Percentiles rank a stretch among this genome's conserved stretches.
Conservation (phyloP, 2,797 vertebrate genomes). For the Artibeus lituratus region DNA sequence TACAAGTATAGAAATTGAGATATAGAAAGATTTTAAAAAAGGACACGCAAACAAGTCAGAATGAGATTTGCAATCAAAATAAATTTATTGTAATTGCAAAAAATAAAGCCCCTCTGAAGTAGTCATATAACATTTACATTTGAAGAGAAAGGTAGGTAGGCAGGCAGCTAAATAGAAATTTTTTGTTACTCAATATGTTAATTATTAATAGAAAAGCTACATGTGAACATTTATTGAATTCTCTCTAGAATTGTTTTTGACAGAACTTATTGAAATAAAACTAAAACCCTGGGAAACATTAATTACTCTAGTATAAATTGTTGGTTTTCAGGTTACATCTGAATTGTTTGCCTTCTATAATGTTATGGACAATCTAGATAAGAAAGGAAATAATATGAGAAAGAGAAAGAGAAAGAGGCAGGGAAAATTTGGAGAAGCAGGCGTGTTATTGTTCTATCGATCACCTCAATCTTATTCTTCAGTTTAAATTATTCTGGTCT, state of each 20-base stretch:
- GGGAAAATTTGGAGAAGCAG: neutral
- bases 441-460: neutral
- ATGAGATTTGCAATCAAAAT: neutral
- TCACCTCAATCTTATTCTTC: neutral
- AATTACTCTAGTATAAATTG: neutral
- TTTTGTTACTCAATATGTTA: neutral
- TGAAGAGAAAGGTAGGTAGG: neutral
- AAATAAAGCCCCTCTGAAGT: neutral
- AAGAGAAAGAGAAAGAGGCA: neutral
- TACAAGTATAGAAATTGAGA: neutral
- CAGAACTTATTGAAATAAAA: neutral
- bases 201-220: slow-evolving; percentile 54
- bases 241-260: slow-evolving; percentile 46
- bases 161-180: neutral
- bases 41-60: neutral
- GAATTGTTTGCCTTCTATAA: neutral
- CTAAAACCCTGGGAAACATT: neutral
- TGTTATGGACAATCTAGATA: neutral
- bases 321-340: neutral
- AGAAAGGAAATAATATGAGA: neutral
- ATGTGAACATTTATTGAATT: slow-evolving; percentile 27
- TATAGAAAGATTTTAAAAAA: neutral
- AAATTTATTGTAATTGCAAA: neutral
- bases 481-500: neutral
- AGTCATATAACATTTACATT: neutral